These are phyloP conservation scores for Campopleginae sp. DNA, from an alignment of 2,888 invertebrate genomes.

Conservation along the genomic window DNA sequence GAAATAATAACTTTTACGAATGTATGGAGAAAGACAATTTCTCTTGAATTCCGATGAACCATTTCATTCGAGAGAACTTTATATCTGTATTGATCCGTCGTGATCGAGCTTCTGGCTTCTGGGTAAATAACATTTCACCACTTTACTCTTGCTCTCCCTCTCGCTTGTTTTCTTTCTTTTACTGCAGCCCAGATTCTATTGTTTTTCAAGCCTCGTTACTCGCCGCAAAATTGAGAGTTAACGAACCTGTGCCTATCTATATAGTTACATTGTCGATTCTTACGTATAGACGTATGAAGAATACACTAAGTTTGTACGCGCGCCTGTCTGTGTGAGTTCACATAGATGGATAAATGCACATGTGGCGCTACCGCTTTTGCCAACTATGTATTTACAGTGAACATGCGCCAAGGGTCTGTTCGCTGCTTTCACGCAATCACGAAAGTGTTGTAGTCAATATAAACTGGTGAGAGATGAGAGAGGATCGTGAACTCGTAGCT, in stretches of 20 bases:
- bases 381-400: slow-evolving; percentile 39
- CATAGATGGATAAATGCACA: background rate
- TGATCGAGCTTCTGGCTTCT: slow-evolving; percentile 44
- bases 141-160: slow-evolving; percentile 50
- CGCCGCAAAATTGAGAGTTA: slow-evolving; percentile 80
- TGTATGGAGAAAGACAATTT: background rate
- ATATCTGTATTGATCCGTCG: slow-evolving; percentile 41
- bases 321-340: background rate
- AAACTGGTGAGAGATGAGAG: slow-evolving; percentile 28
- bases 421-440: slow-evolving; percentile 63
- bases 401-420: slow-evolving; percentile 26
- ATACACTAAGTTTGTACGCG: background rate
- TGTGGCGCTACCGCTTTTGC: slow-evolving; percentile 34
- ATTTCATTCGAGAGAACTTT: slow-evolving; percentile 13
- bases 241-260: slow-evolving; percentile 73
- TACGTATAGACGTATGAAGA: background rate
- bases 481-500: slow-evolving; percentile 48
- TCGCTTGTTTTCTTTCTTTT: slow-evolving; percentile 38
- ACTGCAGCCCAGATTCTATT: slow-evolving; percentile 42
- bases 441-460: slow-evolving; percentile 38
- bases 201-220: slow-evolving; percentile 62
- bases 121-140: slow-evolving; percentile 45
- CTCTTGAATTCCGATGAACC: background rate
- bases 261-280: background rate
- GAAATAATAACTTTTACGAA: background rate